Evolutionary conservation across 2,113 vertebrate genomes (phyloP).

Genomic region (Tupaia chinensis): DNA sequence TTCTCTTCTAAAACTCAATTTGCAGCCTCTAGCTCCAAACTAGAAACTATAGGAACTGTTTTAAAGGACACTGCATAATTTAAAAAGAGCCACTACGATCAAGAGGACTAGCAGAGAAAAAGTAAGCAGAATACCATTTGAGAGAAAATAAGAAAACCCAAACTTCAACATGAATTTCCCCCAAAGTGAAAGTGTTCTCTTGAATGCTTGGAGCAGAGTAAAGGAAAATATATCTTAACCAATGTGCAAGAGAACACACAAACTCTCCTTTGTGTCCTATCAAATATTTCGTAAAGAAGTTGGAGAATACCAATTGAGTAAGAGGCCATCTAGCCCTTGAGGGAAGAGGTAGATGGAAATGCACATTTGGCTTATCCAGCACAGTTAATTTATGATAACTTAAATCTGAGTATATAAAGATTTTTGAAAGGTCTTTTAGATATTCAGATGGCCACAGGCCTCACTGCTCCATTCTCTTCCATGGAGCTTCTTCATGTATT

Average conservation of each 20-base stretch:
- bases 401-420: background rate
- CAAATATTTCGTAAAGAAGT: background rate
- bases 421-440: background rate
- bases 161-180: background rate
- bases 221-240: background rate
- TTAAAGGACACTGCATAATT: conserved; percentile 6
- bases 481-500: background rate
- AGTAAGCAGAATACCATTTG: background rate
- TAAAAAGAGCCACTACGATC: background rate
- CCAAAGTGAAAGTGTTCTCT: background rate
- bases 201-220: conserved; percentile 19
- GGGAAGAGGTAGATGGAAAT: no score
- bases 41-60: background rate
- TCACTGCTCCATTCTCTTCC: background rate
- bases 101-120: background rate
- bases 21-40: background rate
- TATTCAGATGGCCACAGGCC: background rate
- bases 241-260: background rate
- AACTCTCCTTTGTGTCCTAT: background rate
- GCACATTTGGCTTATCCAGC: background rate
- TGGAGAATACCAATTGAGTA: background rate
- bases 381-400: background rate
- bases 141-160: conserved; percentile 40
- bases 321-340: background rate
- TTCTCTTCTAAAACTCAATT: conserved; percentile 23